A percentile compares a stretch with the other conserved stretches of the same genome.
These are phyloP conservation scores for Apodemia zela DNA, from an alignment of 2,888 invertebrate species.

Conservation along the genomic window DNA sequence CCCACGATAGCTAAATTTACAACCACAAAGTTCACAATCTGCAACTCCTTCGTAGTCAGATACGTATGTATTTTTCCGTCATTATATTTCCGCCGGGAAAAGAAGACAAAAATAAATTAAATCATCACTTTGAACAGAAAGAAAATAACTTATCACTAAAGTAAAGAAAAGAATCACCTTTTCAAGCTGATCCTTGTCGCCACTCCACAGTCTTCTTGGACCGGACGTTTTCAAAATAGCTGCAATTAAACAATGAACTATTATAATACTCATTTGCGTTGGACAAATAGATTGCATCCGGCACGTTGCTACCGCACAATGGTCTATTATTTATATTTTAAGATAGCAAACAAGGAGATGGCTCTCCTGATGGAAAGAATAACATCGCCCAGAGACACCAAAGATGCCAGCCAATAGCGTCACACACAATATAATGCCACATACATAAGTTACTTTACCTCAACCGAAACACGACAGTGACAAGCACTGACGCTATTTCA, in stretches of 20 bases:
- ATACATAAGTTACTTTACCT: too few species aligned
- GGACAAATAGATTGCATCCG: too few species aligned
- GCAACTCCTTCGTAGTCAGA: constrained; percentile 17
- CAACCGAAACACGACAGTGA: too few species aligned
- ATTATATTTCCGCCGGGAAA: constrained; percentile 60
- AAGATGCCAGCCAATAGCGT: too few species aligned
- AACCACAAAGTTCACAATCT: neutral
- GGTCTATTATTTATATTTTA: too few species aligned
- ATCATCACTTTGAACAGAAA: constrained; percentile 44
- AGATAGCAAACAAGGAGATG: too few species aligned
- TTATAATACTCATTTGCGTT: neutral
- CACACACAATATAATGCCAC: too few species aligned
- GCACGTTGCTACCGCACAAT: too few species aligned
- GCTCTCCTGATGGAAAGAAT: too few species aligned
- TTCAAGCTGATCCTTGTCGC: neutral
- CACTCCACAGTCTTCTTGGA: constrained; percentile 4
- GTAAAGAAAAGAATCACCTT: neutral
- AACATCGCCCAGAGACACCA: too few species aligned
- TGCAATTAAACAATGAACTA: neutral
- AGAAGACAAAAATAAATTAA: constrained; percentile 53
- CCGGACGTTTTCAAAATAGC: constrained; percentile 6
- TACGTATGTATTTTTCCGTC: constrained; percentile 40
- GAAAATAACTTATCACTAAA: neutral
- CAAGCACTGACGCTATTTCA: too few species aligned
- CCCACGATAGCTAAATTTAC: neutral